Percentiles rank a stretch among this genome's conserved stretches.
phyloP scores from a whole-genome alignment of 2,888 invertebrate species.

The Biston stratarius region DNA sequence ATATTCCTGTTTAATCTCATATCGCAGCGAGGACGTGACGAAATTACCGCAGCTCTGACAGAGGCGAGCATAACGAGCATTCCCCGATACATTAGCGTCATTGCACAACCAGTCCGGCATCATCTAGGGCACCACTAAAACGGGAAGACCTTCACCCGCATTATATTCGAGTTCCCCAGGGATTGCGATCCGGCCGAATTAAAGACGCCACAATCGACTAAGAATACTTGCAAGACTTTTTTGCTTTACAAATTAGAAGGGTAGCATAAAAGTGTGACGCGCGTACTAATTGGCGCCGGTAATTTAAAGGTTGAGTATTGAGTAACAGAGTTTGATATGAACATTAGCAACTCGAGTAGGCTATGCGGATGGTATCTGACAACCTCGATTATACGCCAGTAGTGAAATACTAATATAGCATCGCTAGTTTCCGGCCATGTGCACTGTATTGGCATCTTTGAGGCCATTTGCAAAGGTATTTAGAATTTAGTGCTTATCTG shows the following conservation, averaged over 20 bases:
- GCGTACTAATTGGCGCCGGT: conserved; percentile 47
- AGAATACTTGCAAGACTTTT: conserved; percentile 13
- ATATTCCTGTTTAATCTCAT: conserved; percentile 48
- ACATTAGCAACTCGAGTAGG: conserved; percentile 37
- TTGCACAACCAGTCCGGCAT: conserved; percentile 74
- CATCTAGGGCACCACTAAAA: conserved; percentile 76
- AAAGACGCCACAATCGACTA: conserved; percentile 25
- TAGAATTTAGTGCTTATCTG: conserved; percentile 39
- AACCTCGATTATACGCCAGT: conserved; percentile 45
- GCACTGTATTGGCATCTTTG: conserved; percentile 49
- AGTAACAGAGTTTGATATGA: conserved; percentile 39
- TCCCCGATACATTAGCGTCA: conserved; percentile 55
- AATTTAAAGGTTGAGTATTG: conserved; percentile 47
- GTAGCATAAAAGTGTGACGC: conserved; percentile 43
- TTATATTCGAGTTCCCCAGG: conserved; percentile 68
- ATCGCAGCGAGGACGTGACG: conserved; percentile 55
- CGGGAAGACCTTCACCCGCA: conserved; percentile 83
- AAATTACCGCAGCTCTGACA: conserved; percentile 57
- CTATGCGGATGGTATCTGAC: conserved; percentile 45
- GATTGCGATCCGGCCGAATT: conserved; percentile 47
- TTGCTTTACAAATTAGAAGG: conserved; percentile 37
- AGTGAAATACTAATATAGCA: conserved; percentile 45
- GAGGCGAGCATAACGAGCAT: conserved; percentile 48
- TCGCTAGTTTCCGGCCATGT: conserved; percentile 56
- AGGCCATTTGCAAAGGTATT: conserved; percentile 53